Evolutionary conservation across 2,113 vertebrate species (phyloP), one percentile per base, ranked within the genome.

Genomic region (Chunga burmeisteri): DNA sequence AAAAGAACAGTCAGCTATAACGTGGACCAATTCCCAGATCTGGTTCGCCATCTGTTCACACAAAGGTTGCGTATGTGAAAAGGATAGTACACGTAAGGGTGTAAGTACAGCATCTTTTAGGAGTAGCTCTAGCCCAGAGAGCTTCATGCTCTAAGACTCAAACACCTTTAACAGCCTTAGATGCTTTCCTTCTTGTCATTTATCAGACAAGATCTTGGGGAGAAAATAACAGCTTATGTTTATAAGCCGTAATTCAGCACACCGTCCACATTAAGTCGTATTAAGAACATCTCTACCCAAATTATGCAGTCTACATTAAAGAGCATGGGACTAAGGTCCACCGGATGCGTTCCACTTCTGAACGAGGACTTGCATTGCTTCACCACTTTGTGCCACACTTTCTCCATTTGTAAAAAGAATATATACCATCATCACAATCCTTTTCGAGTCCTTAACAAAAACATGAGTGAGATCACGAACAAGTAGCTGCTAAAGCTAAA

Each of bases 401-500:
- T n/a, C 70, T 86, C 52, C 42, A 34, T 46, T 50, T 46, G n/a
- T 18, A 59, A 61, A 75, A 72, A 36, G 14, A 73, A n/a, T 14
- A 58, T 3, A 32, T 0, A 50, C 16, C 10, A 78, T 34, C 65
- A 66, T 4, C 49, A 81, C 68, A 86, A 58, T 11, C 36, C 49
- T 47, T 66, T 29, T 0, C 5, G 34, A 79, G 58, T 29, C 56
- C 72, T 83, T 44, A 70, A 68, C 36, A 81, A 14, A 75, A 90
- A 32, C 73, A 86, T 0, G 6, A 66, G 14, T 0, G 1, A 63
- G 25, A 82, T 36, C 53, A 70, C 0, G 0, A 75, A 47, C 16
- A 80, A 79, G 74, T 21, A 79, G 56, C 46, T 42, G 52, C 47
- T 34, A 49, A 22, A 52, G 74, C 49, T 58, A 32, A 81, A 86